Conservation (phyloP, 2,113 vertebrate species). For the Sminthopsis crassicaudata region DNA sequence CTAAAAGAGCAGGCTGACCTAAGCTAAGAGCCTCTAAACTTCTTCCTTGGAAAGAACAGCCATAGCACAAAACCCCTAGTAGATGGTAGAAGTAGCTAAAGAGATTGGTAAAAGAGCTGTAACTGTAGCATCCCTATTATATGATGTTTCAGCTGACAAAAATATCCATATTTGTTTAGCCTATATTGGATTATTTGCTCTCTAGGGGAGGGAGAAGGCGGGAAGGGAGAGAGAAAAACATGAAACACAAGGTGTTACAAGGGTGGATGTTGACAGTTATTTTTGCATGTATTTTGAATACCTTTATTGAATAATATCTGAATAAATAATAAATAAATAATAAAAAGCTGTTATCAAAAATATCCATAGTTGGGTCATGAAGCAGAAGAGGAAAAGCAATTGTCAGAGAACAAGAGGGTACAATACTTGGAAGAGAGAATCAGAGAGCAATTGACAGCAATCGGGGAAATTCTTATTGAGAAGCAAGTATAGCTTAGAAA, state of each 20-base stretch:
- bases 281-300: too few relatives aligned
- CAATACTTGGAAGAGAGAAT: not conserved
- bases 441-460: not conserved
- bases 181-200: too few relatives aligned
- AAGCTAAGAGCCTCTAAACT: not conserved
- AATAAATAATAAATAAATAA: too few relatives aligned
- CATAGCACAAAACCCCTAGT: not conserved
- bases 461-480: not conserved
- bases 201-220: too few relatives aligned
- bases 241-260: too few relatives aligned
- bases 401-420: not conserved
- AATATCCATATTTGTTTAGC: not conserved
- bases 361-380: not conserved
- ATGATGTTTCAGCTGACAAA: not conserved
- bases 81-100: not conserved
- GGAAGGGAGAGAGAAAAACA: too few relatives aligned
- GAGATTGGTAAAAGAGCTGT: not conserved
- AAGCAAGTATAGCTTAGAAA: not conserved
- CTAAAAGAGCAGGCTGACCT: not conserved
- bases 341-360: too few relatives aligned
- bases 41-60: not conserved
- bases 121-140: not conserved
- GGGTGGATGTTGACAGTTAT: too few relatives aligned
- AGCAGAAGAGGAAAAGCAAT: not conserved
- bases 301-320: too few relatives aligned